Evolutionary conservation across 2,797 vertebrate species (phyloP), one percentile per base, ranked within the genome.

Genomic region (Phoeniculus purpureus): DNA sequence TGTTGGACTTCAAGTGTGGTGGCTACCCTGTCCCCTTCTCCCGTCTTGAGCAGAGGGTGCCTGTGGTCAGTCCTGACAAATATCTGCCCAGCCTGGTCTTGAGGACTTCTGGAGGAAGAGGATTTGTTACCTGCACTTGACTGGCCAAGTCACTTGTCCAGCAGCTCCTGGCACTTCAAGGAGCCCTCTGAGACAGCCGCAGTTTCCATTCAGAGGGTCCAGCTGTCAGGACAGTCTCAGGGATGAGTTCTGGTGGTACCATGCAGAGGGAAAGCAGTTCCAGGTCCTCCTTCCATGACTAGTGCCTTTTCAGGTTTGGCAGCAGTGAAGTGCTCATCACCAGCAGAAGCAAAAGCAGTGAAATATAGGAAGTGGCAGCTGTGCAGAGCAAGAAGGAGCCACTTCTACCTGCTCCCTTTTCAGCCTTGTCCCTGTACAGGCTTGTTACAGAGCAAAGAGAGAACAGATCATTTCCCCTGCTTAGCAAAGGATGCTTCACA

Each of bases 371-470:
- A 94, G 83, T 29, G 32, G 58, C 86, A 80, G 88, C 72, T 91
- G 92, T 77, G 72, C 74, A 18, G 65, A 87, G 67, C 64, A 56
- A 73, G 90, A 79, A 90, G 60, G 67, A 76, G 7, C 75, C 61
- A 61, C 74, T 94, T 87, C 55, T 92, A 77, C 84, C 76, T 77
- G 65, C 59, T 95, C 52, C 22, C 82, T 85, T 87, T 87, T 89
- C 79, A 89, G 73, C 15, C 62, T 64, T 27, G 26, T 72, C 73
- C 79, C 76, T 29, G 4, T 23, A 34, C 18, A 61, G 58, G 86
- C 81, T 88, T 66, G 64, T 84, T 64, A 60, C 27, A 43, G 65
- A 54, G 65, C 29, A 61, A 61, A 56, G 71, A 67, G 81, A 32
- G 61, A 68, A 23, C 51, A 59, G 76, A 77, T 94, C 4, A 85